Evolutionary conservation across 1,140 invertebrate genomes (phyloP).

Genomic region (Pantala flavescens): DNA sequence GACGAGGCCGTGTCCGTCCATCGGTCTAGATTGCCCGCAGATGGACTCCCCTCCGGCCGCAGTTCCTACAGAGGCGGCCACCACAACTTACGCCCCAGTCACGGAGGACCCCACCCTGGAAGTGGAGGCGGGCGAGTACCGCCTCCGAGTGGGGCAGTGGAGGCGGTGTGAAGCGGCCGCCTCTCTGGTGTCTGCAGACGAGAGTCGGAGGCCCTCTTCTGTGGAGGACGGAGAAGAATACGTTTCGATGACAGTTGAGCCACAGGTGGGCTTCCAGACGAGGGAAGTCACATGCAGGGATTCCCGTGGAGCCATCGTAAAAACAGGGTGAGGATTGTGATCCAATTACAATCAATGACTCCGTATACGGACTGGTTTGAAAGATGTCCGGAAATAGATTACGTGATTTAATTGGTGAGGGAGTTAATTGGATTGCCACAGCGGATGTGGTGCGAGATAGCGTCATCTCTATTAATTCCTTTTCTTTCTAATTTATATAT

Average conservation of each 20-base stretch:
- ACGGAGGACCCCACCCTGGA: not conserved
- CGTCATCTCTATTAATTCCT: no score
- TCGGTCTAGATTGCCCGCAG: not conserved
- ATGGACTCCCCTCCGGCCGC: not conserved
- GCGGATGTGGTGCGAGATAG: no score
- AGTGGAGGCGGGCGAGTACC: conserved; percentile 18
- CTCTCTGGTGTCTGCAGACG: conserved; percentile 19
- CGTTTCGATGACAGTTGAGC: conserved; percentile 23
- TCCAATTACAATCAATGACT: not conserved
- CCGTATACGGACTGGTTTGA: no score
- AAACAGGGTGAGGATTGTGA: conserved; percentile 27
- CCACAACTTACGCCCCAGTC: not conserved
- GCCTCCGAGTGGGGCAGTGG: conserved; percentile 29
- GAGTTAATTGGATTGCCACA: no score
- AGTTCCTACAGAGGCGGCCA: not conserved
- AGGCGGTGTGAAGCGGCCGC: conserved; percentile 26
- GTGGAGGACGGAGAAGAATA: conserved; percentile 22
- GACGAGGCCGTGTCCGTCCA: conserved; percentile 17
- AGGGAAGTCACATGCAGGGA: conserved; percentile 31
- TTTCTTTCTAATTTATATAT: no score
- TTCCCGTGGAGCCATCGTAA: conserved; percentile 25
- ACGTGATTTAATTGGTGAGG: no score
- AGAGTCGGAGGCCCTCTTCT: conserved; percentile 13
- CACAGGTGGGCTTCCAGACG: conserved; percentile 32
- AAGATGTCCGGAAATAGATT: no score